phyloP scores from a whole-genome alignment of 2,888 invertebrate genomes.

The Lasius platythorax region DNA sequence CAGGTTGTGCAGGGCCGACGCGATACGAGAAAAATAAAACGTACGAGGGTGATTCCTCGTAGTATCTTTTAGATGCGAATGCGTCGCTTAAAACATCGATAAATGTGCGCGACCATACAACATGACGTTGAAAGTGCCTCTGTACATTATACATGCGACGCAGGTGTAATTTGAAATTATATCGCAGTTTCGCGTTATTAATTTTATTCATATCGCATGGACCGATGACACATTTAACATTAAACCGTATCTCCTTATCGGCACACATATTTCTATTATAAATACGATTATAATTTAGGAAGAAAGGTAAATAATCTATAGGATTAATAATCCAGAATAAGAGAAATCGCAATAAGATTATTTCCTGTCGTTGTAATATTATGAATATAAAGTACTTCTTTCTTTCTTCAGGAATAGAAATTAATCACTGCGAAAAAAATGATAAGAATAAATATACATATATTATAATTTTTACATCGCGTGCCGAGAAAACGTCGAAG shows the following conservation, averaged over 20 bases:
- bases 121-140: neutral
- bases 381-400: neutral
- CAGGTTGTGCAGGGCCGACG: slow-evolving; percentile 13
- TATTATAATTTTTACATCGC: neutral
- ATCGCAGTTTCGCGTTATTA: neutral
- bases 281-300: neutral
- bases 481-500: slow-evolving; percentile 12
- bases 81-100: slow-evolving; percentile 9
- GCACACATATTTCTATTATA: neutral
- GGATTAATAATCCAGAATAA: neutral
- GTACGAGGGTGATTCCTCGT: neutral
- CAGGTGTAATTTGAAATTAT: slow-evolving; percentile 32
- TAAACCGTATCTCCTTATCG: neutral
- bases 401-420: neutral
- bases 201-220: slow-evolving; percentile 22
- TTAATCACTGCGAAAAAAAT: neutral
- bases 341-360: neutral
- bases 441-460: neutral
- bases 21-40: slow-evolving; percentile 1
- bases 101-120: neutral
- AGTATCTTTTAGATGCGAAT: slow-evolving; percentile 12
- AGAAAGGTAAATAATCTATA: neutral
- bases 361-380: neutral
- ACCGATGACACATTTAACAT: slow-evolving; percentile 19
- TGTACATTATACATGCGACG: neutral